Conservation (phyloP, 2,113 vertebrate genomes). For the Cynopterus brachyotis region DNA sequence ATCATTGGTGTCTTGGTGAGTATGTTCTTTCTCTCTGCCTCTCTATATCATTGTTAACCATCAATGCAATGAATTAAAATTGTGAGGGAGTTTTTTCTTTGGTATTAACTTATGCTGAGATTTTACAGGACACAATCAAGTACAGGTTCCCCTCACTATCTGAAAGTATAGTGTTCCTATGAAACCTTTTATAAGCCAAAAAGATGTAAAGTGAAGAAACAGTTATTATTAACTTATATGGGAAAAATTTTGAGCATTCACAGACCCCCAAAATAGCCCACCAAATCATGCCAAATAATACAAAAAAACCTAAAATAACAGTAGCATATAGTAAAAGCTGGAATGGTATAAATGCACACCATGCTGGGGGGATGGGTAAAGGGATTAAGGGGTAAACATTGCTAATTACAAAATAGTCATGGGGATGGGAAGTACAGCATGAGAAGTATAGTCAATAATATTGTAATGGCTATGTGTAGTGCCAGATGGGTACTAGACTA, state of each 20-base stretch:
- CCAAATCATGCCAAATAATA: not conserved
- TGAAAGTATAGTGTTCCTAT: not conserved
- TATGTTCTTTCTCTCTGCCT: not conserved
- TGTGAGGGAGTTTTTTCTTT: not conserved
- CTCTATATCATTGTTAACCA: not conserved
- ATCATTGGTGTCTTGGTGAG: not conserved
- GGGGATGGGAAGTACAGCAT: no score
- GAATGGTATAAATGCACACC: not conserved
- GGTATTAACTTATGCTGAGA: conserved; percentile 22
- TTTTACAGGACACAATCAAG: not conserved
- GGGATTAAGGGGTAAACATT: no score
- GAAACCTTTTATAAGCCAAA: not conserved
- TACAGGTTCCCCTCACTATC: not conserved
- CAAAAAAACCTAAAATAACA: not conserved
- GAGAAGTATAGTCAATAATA: no score
- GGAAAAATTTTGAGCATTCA: not conserved
- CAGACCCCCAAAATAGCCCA: not conserved
- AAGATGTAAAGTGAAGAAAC: not conserved
- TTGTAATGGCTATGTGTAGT: no score
- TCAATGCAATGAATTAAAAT: not conserved
- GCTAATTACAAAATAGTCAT: no score
- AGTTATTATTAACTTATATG: not conserved
- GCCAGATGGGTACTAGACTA: no score
- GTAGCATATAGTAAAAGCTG: not conserved
- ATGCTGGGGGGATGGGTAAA: no score